A percentile compares a stretch with the other conserved stretches of the same genome.
Evolutionary conservation across 2,888 invertebrate species (phyloP).

Genomic region (Autographa gamma): DNA sequence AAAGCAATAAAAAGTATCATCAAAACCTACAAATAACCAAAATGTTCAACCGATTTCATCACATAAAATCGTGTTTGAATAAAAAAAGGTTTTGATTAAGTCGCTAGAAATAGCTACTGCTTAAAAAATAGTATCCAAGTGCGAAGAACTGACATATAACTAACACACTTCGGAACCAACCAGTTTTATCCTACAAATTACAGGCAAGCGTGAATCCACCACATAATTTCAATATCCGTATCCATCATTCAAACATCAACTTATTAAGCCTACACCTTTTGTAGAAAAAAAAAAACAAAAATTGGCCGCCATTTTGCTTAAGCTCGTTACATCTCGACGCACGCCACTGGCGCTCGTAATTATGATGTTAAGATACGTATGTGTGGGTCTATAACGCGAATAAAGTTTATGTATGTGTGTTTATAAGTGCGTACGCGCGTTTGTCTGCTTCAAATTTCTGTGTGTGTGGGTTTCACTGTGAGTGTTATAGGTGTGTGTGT

Average conservation of each 20-base stretch:
- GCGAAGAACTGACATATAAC: slow-evolving; percentile 35
- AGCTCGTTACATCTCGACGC: slow-evolving; percentile 87
- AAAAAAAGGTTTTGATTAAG: background rate
- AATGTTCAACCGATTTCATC: background rate
- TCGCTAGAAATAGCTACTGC: background rate
- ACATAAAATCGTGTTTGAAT: background rate
- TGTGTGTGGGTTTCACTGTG: slow-evolving; percentile 19
- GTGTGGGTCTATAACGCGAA: slow-evolving; percentile 73
- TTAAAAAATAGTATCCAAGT: background rate
- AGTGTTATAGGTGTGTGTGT: slow-evolving; percentile 37
- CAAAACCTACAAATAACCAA: background rate
- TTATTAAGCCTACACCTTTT: slow-evolving; percentile 78
- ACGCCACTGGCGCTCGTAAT: slow-evolving; percentile 87
- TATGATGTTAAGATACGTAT: slow-evolving; percentile 77
- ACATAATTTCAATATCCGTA: slow-evolving; percentile 64
- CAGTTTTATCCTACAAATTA: slow-evolving; percentile 43
- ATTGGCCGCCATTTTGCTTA: slow-evolving; percentile 87
- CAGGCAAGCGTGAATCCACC: slow-evolving; percentile 57
- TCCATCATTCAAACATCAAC: slow-evolving; percentile 70
- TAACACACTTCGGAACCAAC: slow-evolving; percentile 26
- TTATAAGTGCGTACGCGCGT: slow-evolving; percentile 57
- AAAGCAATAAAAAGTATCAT: background rate
- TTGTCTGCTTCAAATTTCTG: slow-evolving; percentile 30
- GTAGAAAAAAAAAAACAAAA: slow-evolving; percentile 74
- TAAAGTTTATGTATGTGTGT: slow-evolving; percentile 62